Conservation (phyloP, 2,888 invertebrate genomes). For the Heliconius ethilla region DNA sequence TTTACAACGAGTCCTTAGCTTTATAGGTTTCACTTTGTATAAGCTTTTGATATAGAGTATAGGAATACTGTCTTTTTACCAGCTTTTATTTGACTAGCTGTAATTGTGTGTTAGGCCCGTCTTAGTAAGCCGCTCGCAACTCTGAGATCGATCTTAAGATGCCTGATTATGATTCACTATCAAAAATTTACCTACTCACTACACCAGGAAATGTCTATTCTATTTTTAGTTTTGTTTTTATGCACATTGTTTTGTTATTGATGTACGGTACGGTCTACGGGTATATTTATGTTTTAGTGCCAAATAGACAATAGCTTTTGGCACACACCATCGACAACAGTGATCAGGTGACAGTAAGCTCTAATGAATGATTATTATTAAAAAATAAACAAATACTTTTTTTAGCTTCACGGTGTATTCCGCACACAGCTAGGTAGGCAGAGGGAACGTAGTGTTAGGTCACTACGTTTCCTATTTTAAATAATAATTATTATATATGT, state of each 20-base stretch:
- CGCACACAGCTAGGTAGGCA: no score
- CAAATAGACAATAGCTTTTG: slow-evolving; percentile 10
- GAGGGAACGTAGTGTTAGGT: no score
- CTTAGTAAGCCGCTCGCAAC: no score
- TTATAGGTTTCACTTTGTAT: background rate
- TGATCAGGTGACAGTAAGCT: background rate
- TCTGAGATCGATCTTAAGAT: no score
- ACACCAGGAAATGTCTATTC: background rate
- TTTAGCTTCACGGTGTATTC: no score
- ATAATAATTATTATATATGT: no score
- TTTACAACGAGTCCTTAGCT: background rate
- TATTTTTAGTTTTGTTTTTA: background rate
- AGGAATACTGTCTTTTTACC: no score
- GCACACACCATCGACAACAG: background rate
- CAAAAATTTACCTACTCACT: no score
- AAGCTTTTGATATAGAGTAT: background rate
- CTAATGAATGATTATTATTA: background rate
- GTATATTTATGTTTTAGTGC: background rate
- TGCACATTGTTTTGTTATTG: background rate
- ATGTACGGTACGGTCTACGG: background rate
- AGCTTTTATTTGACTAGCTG: no score
- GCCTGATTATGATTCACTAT: no score
- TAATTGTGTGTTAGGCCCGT: no score
- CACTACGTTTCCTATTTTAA: no score
- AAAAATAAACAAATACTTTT: background rate